Base-by-base conservation (phyloP, 2,888 invertebrate genomes). In the Rhagophthalmus giganteus region DNA sequence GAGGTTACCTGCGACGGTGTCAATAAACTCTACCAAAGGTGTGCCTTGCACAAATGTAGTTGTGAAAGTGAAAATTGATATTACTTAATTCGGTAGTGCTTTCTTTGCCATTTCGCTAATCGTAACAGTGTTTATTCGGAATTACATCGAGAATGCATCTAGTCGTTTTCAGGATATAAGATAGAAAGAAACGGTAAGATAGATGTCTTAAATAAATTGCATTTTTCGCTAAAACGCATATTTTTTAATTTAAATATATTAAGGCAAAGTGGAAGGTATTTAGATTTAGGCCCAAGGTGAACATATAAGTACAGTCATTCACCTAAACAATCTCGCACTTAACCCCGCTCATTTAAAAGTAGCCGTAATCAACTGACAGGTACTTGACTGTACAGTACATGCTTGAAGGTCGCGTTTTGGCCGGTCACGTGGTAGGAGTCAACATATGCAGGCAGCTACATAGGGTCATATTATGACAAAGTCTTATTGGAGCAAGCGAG, bases 341-440 rank as follows among this genome's bases (percentile, higher is more conserved):
- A 38, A 41, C 53, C 44, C 51, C 56, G 42, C 49, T 44, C 54
- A 48, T 51, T 51, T 45, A 57, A 61, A 55, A 39, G 46, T 26
- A 14, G 51, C 40, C 47, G 45, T 52, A 51, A 55, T 51, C 59
- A 52, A 65, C 68, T 71, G 72, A 73, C 73, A 73, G 72, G 72
- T 73, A 72, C 67, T 59, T 57, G 60, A 60, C 66, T 71, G 72
- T 72, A 71, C 71, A 71, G 71, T 64, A 66, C 66, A 70, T 69
- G 67, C 70, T 72, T 74, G 75, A 76, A 75, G 75, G 75, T 75
- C 79, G 81, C 79, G 73, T 76, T 77, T 74, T 70, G 69, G 66
- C 58, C 66, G 67, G 74, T 77, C 79, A 79, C 78, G 72, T 75
- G 74, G 75, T 47, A 35, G 47, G 37, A 55, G 58, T 58, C 58